Percentiles rank a stretch among this genome's conserved stretches.
phyloP scores from a whole-genome alignment of 1,140 invertebrate genomes.

The Habropoda laboriosa region DNA sequence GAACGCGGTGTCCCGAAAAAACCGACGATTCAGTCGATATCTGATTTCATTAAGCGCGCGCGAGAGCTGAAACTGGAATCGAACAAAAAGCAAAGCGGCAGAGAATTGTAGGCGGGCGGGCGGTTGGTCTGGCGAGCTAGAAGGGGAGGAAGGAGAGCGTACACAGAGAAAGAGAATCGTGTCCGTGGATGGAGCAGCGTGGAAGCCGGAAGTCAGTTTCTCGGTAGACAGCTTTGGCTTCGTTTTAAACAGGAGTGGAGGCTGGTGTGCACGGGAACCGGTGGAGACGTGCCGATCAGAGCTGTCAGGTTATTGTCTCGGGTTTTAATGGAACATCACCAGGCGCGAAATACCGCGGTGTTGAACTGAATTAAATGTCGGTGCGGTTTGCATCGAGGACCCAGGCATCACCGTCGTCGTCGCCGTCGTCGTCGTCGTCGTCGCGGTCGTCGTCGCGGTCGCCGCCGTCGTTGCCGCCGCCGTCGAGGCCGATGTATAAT shows the following conservation, averaged over 20 bases:
- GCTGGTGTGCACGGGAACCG: constrained; percentile 29
- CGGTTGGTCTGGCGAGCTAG: neutral
- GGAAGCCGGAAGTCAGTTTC: constrained; percentile 66
- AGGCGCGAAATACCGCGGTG: constrained; percentile 71
- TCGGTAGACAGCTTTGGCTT: constrained; percentile 60
- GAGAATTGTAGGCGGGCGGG: neutral
- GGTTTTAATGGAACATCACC: constrained; percentile 80
- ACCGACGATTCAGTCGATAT: neutral
- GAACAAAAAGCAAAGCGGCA: constrained; percentile 7
- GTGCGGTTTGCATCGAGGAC: constrained; percentile 59
- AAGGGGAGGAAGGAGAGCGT: neutral
- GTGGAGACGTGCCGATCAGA: constrained; percentile 71
- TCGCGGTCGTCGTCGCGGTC: neutral
- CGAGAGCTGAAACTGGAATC: neutral
- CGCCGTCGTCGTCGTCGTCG: constrained; percentile 25
- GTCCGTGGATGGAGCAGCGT: constrained; percentile 45
- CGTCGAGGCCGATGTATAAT: constrained; percentile 67
- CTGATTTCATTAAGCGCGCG: constrained; percentile 30
- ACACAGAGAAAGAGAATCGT: constrained; percentile 7
- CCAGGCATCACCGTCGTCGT: constrained; percentile 28
- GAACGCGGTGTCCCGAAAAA: neutral
- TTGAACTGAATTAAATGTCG: constrained; percentile 74
- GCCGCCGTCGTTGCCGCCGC: neutral
- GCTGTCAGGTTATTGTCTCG: constrained; percentile 81
- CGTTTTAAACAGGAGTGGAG: constrained; percentile 46